Conservation (phyloP, 2,113 vertebrate species). For the Nibea albiflora region DNA sequence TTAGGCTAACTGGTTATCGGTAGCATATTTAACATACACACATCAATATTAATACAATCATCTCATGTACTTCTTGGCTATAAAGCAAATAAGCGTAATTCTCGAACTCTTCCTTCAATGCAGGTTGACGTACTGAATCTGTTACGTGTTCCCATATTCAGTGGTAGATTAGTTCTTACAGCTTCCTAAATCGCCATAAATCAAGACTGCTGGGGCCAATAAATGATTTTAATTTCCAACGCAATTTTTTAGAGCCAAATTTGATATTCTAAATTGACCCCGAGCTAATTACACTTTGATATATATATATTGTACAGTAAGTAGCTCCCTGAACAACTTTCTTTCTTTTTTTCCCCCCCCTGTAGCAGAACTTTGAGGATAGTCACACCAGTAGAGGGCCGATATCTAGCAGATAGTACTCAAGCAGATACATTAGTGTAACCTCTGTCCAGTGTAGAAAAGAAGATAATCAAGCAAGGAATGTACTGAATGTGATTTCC, state of each 20-base stretch:
- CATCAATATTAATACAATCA: not conserved
- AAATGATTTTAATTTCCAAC: conserved; percentile 18
- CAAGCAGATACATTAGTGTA: conserved; percentile 36
- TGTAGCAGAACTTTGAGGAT: not conserved
- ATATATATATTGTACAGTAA: conserved; percentile 1
- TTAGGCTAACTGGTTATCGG: not conserved
- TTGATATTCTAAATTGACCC: not conserved
- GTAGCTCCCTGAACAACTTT: conserved; percentile 5
- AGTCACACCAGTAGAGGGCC: conserved; percentile 4
- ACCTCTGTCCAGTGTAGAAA: conserved; percentile 4
- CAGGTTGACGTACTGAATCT: not conserved
- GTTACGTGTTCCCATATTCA: not conserved
- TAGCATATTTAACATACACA: not conserved
- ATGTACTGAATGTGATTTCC: conserved; percentile 63
- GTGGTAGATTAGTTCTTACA: not conserved
- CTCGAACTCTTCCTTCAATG: not conserved
- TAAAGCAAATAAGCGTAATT: not conserved
- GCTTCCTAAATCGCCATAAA: not conserved
- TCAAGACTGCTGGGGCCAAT: not conserved
- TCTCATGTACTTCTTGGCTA: not conserved
- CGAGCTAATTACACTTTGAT: conserved; percentile 18
- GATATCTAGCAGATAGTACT: conserved; percentile 3
- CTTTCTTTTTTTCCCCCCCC: not conserved
- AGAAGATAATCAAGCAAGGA: conserved; percentile 32
- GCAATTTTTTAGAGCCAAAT: conserved; percentile 16